Evolutionary conservation across 1,140 invertebrate genomes (phyloP), one percentile per base, ranked within the genome.

Genomic region (Galendromus occidentalis): DNA sequence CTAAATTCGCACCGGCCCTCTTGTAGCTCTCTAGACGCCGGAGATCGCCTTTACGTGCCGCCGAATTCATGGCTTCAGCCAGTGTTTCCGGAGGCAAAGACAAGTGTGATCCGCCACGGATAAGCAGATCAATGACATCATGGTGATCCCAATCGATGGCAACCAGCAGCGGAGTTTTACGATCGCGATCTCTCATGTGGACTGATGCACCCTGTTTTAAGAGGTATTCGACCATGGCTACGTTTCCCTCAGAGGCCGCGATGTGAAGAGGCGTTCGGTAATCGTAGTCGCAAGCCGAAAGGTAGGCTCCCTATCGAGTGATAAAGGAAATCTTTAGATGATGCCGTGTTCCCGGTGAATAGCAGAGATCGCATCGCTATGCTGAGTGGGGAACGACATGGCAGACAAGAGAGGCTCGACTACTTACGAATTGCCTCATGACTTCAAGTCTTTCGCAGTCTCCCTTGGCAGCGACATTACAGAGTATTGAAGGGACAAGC

Each of bases 151-250:
- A 65, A 12, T 70, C 45, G 7, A 77, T 69, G 12, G 74, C 75
- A 68, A 74, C 72, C 51, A 72, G 71, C 20, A 77, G 66, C 28
- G 75, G 74, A 9, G 72, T 74, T 65, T 72, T 68, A 9, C 70
- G 69, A 22, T 73, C 78, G 73, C 78, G 78, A 70, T 87, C 86
- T 71, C 82, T 83, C 41, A 82, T 76, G 69, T 92, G 88, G n/a
- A 93, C 86, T 64, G 83, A 86, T 0, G 86, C 87, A 1, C 91
- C 91, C 70, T 87, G 82, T 44, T 81, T 78, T 20, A 94, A 74
- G 7, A 94, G 76, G 76, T 83, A 84, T 67, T 84, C 80, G 0
- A 91, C 85, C 0, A 87, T 77, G 1, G 79, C 70, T 0, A 81
- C 51, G 68, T 86, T 81, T 0, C 87, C 88, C 69, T 85, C 78